Conservation (phyloP, 2,797 vertebrate species). For the Tragopan temminckii region DNA sequence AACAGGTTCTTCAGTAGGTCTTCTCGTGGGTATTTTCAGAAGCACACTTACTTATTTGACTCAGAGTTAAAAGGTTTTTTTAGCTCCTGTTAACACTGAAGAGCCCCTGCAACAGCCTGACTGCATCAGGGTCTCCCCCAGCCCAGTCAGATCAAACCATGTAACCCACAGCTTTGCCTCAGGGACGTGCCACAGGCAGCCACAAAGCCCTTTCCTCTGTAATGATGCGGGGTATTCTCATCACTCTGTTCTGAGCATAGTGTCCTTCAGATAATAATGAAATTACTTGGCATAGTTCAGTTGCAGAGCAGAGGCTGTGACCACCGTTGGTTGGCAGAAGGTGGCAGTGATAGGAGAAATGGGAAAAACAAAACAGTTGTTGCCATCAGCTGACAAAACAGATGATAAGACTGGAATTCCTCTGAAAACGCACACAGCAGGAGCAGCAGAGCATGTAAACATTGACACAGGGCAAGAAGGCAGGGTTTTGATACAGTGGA, state of each 20-base stretch:
- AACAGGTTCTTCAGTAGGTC: neutral
- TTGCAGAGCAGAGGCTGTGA: neutral
- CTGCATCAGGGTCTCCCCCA: neutral
- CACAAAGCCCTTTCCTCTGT: neutral
- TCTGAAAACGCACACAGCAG: neutral
- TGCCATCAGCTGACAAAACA: conserved; percentile 5
- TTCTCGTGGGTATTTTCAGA: conserved; percentile 32
- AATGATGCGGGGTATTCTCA: fast-evolving
- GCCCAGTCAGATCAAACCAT: neutral
- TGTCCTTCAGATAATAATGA: neutral
- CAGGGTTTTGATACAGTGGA: conserved; percentile 51
- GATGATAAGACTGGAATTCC: neutral
- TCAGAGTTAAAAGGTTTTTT: conserved; percentile 25
- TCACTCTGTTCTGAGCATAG: neutral
- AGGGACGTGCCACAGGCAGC: neutral
- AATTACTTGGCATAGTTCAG: neutral
- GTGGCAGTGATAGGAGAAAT: neutral
- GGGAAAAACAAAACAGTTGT: neutral
- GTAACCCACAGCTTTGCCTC: neutral
- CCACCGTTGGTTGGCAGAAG: neutral
- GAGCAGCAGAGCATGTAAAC: conserved; percentile 52
- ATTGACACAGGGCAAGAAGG: conserved; percentile 36
- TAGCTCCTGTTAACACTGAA: neutral
- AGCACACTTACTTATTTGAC: neutral
- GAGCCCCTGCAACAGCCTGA: neutral